Evolutionary conservation across 2,797 vertebrate genomes (phyloP).

Genomic region (Anguilla obscura): DNA sequence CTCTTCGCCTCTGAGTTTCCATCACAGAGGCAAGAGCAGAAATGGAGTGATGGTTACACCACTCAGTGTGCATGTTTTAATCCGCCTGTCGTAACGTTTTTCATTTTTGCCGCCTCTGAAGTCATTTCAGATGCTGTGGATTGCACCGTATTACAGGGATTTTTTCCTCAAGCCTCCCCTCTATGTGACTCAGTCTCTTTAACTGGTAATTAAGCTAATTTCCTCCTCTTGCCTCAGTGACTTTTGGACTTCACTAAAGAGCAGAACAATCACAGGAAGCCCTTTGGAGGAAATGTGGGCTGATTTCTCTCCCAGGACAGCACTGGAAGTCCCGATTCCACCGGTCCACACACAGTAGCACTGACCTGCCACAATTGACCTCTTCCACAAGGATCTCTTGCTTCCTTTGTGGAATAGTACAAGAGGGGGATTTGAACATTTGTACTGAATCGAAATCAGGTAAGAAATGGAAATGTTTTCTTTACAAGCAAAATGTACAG

Average conservation of each 20-base stretch:
- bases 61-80: background rate
- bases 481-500: background rate
- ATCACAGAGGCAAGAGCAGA: slow-evolving; percentile 45
- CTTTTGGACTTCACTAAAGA: slow-evolving; percentile 23
- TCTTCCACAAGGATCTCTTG: slow-evolving; percentile 8
- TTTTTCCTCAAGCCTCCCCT: slow-evolving; percentile 14
- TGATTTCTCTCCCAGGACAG: slow-evolving; percentile 46
- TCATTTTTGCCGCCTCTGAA: slow-evolving; percentile 37
- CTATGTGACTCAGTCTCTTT: slow-evolving; percentile 10
- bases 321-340: slow-evolving; percentile 55
- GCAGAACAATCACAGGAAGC: slow-evolving; percentile 73
- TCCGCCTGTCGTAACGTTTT: slow-evolving; percentile 39
- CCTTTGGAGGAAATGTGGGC: slow-evolving; percentile 44
- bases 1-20: slow-evolving; percentile 36
- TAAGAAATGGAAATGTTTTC: slow-evolving; percentile 36
- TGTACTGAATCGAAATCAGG: slow-evolving; percentile 30
- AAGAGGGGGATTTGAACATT: background rate
- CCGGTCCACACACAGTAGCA: slow-evolving; percentile 27
- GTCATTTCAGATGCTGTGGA: slow-evolving; percentile 19
- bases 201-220: slow-evolving; percentile 37
- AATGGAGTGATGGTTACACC: slow-evolving; percentile 63
- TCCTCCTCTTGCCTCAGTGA: slow-evolving; percentile 42
- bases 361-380: background rate
- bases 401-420: background rate
- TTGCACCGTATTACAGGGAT: background rate